Conservation (phyloP, 2,113 vertebrate genomes). For the Craseonycteris thonglongyai region DNA sequence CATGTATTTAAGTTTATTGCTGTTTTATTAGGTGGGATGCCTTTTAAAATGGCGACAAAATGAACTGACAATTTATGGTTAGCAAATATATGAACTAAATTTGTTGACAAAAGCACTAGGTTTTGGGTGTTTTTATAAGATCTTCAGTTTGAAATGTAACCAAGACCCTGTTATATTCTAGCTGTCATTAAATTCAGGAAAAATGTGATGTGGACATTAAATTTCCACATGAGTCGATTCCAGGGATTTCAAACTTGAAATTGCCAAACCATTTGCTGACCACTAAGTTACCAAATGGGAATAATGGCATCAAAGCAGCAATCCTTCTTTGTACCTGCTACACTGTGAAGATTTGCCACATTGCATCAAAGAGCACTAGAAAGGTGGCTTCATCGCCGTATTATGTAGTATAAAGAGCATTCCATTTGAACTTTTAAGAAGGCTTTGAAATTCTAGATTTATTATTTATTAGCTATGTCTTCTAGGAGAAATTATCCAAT, state of each 20-base stretch:
- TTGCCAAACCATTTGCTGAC: background rate
- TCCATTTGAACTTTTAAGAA: background rate
- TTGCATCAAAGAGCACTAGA: background rate
- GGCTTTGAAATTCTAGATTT: background rate
- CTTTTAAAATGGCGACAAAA: background rate
- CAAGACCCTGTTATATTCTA: background rate
- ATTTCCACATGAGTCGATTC: background rate
- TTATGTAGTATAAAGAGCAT: background rate
- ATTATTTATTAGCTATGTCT: background rate
- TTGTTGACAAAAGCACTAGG: background rate
- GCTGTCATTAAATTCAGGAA: background rate
- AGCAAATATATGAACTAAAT: background rate
- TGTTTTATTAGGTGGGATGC: background rate
- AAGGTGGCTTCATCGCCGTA: background rate
- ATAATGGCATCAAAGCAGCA: background rate
- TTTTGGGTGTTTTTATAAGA: constrained; percentile 16
- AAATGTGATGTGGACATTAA: background rate
- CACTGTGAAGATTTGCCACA: background rate
- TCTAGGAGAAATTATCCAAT: background rate
- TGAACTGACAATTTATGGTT: background rate
- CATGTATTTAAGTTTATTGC: background rate
- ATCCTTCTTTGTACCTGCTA: background rate
- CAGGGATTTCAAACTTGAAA: constrained; percentile 6
- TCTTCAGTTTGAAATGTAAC: background rate
- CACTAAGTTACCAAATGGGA: constrained; percentile 14